Percentiles rank a stretch among this genome's conserved stretches.
phyloP scores from a whole-genome alignment of 2,888 invertebrate species.

The Drosophila subsilvestris region DNA sequence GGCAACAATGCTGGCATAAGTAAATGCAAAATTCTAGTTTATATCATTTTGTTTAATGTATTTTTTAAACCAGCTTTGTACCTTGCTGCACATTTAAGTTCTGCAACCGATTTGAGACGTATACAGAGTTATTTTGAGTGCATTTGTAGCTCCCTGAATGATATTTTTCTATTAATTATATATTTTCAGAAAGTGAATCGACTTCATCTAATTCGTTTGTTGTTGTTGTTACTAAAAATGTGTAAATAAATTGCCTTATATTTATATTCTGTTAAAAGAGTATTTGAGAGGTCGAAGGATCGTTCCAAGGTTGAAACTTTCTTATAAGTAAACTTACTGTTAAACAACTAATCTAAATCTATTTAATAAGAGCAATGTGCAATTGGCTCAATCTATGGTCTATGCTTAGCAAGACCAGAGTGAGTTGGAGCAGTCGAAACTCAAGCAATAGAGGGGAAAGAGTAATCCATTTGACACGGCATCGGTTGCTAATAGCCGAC shows the following conservation, averaged over 20 bases:
- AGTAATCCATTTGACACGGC: neutral
- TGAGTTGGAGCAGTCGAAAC: neutral
- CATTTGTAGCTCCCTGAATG: neutral
- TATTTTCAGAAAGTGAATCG: neutral
- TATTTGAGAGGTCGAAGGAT: neutral
- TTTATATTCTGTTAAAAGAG: neutral
- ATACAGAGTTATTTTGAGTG: too few species aligned
- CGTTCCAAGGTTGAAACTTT: too few species aligned
- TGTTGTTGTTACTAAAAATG: neutral
- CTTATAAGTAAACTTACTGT: too few species aligned
- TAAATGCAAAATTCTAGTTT: conserved; percentile 11
- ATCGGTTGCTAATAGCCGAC: neutral
- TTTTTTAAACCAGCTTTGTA: neutral
- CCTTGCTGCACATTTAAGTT: neutral
- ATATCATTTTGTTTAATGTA: neutral
- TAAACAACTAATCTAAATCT: too few species aligned
- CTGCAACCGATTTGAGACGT: neutral
- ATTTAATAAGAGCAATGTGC: too few species aligned
- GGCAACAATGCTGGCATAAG: neutral
- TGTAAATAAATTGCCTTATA: neutral
- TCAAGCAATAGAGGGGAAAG: too few species aligned
- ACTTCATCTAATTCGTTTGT: neutral
- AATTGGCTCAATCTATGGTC: too few species aligned
- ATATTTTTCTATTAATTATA: neutral
- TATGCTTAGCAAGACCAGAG: too few species aligned